A percentile compares a stretch with the other conserved stretches of the same genome.
phyloP scores from a whole-genome alignment of 2,797 vertebrate genomes.

The Squalus acanthias region DNA sequence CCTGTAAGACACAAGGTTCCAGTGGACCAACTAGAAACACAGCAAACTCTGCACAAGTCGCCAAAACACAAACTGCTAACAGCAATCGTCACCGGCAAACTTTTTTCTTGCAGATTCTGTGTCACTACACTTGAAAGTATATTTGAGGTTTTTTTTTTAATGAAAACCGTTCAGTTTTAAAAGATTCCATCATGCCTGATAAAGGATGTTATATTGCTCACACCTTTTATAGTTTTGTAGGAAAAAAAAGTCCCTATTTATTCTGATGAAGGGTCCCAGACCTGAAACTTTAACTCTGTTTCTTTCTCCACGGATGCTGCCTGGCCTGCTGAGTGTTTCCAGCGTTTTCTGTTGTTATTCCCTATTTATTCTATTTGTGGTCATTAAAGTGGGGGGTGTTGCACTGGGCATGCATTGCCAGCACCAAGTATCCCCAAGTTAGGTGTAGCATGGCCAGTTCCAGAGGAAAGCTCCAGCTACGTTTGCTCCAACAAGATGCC shows the following conservation, averaged over 20 bases:
- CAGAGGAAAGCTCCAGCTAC: neutral
- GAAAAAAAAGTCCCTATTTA: neutral
- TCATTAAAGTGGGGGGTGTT: neutral
- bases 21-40: neutral
- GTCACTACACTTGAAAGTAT: neutral
- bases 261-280: neutral
- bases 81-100: neutral
- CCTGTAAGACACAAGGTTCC: neutral
- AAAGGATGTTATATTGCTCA: neutral
- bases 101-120: neutral
- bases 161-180: too few relatives aligned
- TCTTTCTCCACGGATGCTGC: too few relatives aligned
- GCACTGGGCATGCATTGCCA: neutral
- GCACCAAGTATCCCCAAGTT: neutral
- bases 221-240: neutral
- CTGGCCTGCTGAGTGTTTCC: too few relatives aligned
- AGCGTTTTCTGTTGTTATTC: neutral
- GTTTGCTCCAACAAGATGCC: neutral
- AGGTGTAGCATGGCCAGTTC: neutral
- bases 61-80: neutral
- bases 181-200: neutral
- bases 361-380: neutral
- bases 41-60: neutral
- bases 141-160: too few relatives aligned
- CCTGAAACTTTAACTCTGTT: too few relatives aligned